Base-by-base conservation (phyloP, 2,888 invertebrate genomes). In the Tetheella fluctuosa region DNA sequence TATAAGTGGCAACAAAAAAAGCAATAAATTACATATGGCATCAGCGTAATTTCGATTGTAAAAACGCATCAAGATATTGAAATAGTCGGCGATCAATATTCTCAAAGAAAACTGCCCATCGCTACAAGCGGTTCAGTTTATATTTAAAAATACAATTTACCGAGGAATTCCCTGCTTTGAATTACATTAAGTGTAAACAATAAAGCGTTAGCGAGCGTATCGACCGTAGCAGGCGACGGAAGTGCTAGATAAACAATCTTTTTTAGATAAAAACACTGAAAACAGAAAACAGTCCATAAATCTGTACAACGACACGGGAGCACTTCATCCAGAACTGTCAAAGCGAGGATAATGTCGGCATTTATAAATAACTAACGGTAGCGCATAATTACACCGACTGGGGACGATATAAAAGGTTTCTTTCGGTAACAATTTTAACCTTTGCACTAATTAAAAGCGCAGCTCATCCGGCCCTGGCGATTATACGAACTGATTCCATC, bases 181-280 rank as follows among this genome's bases (percentile, higher is more conserved):
- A 92, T 93, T 90, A 90, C 89, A 92, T 92, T 92, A 91, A 90
- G 90, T 90, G 92, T 91, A 91, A 91, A 92, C 91, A 91, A 91
- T 91, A 89, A 90, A 90, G 86, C 85, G 87, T 81, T 86, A 89
- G 90, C 80, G 87, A 86, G 90, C 91, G 91, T 91, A 91, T 92
- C 91, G 88, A 83, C 80, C 73, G 85, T 84, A 86, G 82, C 88
- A 86, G 86, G 88, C 91, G 91, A 91, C 92, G 93, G 92, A 93
- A 91, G 90, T 85, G 73, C 79, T 81, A 90, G 91, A 91, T 91
- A 92, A 93, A 92, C 92, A 91, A 90, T 91, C 89, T 91, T 90
- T 90, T 91, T 90, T 89, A 90, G 91, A 92, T 92, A 92, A 91
- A 67, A 90, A 87, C 83, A 79, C 82, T 90, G 88, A 85, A 90